These are phyloP conservation scores for Theropithecus gelada DNA, from an alignment of 2,113 vertebrate genomes.

Conservation along the genomic window DNA sequence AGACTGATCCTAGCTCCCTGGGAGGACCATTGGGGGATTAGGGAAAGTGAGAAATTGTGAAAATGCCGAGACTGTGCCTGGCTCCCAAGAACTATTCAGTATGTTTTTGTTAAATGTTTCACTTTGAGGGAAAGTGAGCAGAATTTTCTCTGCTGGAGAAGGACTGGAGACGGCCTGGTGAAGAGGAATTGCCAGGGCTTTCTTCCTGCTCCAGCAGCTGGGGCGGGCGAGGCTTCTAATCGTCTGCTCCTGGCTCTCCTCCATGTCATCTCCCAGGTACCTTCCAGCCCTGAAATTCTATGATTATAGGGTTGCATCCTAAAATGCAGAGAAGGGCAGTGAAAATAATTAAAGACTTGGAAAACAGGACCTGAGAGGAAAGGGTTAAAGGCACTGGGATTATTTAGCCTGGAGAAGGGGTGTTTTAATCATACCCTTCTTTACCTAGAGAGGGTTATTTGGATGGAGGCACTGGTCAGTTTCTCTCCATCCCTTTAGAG, in stretches of 20 bases:
- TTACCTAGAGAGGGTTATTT: neutral
- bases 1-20: neutral
- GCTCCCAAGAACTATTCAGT: neutral
- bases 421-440: neutral
- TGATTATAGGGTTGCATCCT: slow-evolving; percentile 27
- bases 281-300: slow-evolving; percentile 36
- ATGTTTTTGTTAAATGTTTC: neutral
- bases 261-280: neutral
- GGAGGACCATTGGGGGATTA: neutral
- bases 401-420: slow-evolving; percentile 42
- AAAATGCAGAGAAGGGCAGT: slow-evolving; percentile 9
- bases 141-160: neutral
- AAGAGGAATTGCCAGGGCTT: accelerated
- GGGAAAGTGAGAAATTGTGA: neutral
- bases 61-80: neutral
- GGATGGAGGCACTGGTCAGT: neutral
- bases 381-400: slow-evolving; percentile 23
- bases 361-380: slow-evolving; percentile 54
- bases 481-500: neutral
- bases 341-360: slow-evolving; percentile 51
- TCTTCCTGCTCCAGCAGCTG: neutral
- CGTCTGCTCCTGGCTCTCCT: neutral
- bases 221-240: neutral
- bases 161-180: too few species aligned
- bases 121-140: neutral